Evolutionary conservation across 2,888 invertebrate species (phyloP).

Genomic region (Drosophila formosana): DNA sequence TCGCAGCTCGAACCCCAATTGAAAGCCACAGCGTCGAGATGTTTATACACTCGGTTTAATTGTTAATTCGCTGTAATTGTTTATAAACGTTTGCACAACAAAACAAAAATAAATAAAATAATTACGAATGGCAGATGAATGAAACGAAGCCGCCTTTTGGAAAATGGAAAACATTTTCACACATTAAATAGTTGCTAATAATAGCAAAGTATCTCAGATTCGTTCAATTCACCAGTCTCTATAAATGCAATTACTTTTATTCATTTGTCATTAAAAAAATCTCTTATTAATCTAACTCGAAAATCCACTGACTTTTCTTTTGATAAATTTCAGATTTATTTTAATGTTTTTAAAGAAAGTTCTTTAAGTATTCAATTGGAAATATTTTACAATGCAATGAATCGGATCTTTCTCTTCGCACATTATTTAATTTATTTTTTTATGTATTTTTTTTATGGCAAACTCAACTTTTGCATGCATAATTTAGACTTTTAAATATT

Average conservation of each 20-base stretch:
- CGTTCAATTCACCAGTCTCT: not conserved
- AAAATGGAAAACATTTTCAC: constrained; percentile 31
- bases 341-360: too few species aligned
- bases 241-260: not conserved
- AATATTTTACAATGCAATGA: too few species aligned
- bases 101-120: constrained; percentile 34
- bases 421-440: not conserved
- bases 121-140: constrained; percentile 24
- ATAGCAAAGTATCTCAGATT: not conserved
- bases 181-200: constrained; percentile 12
- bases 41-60: constrained; percentile 59
- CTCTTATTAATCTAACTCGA: too few species aligned
- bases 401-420: too few species aligned
- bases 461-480: not conserved
- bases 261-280: too few species aligned
- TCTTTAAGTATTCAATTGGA: too few species aligned
- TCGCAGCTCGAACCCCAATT: constrained; percentile 32
- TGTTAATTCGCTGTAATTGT: constrained; percentile 64
- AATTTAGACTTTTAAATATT: not conserved
- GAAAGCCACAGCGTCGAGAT: constrained; percentile 30
- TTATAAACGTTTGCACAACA: constrained; percentile 57
- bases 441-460: not conserved
- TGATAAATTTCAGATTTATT: too few species aligned
- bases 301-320: too few species aligned
- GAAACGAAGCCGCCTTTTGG: constrained; percentile 20